phyloP scores from a whole-genome alignment of 1,140 invertebrate genomes.

The Nylanderia fulva region DNA sequence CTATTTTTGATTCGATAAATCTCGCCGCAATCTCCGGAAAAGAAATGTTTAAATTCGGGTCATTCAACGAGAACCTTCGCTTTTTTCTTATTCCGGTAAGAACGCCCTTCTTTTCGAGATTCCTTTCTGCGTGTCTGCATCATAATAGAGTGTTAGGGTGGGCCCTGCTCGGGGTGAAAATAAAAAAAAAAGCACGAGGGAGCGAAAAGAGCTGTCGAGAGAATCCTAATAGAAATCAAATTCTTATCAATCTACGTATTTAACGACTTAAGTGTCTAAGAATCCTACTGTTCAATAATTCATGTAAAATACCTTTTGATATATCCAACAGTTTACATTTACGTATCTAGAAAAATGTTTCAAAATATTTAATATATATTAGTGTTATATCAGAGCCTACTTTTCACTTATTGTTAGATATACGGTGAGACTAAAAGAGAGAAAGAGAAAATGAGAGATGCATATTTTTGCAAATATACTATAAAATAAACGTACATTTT shows the following conservation, averaged over 20 bases:
- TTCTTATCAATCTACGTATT: neutral
- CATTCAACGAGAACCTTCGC: slow-evolving; percentile 21
- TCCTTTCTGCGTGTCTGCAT: slow-evolving; percentile 22
- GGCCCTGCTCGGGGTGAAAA: neutral
- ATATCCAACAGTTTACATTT: neutral
- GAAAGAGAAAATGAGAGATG: no score
- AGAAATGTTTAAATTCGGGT: slow-evolving; percentile 37
- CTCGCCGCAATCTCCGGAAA: slow-evolving; percentile 15
- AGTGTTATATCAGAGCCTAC: neutral
- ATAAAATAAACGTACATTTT: slow-evolving; percentile 18
- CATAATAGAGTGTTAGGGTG: slow-evolving; percentile 23
- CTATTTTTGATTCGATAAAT: slow-evolving; percentile 57
- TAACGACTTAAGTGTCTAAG: neutral
- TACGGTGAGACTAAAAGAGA: neutral
- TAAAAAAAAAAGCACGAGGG: neutral
- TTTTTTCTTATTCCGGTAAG: slow-evolving; percentile 5
- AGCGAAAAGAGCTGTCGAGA: neutral
- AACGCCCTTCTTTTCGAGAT: slow-evolving; percentile 31
- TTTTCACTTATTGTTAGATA: neutral
- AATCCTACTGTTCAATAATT: neutral
- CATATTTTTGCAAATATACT: neutral
- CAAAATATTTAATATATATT: neutral
- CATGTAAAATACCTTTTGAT: neutral
- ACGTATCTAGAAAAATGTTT: neutral
- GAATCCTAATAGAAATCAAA: slow-evolving; percentile 27